Percentiles rank a stretch among this genome's conserved stretches.
Evolutionary conservation across 2,888 invertebrate species (phyloP).

Genomic region (Phytoseiulus persimilis): DNA sequence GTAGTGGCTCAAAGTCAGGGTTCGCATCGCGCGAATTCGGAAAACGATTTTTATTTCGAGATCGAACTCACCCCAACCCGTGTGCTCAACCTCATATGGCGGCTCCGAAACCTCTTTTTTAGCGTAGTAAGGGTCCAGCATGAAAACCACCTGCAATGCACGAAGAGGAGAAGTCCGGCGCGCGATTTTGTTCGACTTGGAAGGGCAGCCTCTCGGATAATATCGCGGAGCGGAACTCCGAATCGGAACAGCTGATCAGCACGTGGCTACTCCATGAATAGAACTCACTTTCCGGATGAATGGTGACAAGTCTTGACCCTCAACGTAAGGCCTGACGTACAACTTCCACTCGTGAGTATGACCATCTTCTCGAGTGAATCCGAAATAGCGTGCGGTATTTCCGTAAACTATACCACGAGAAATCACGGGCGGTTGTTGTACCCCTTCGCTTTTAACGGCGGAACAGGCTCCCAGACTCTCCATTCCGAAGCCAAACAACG

Average conservation of each 20-base stretch:
- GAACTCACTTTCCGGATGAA: slow-evolving; percentile 35
- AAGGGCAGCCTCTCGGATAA: too few species aligned
- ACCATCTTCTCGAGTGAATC: slow-evolving; percentile 90
- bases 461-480: background rate
- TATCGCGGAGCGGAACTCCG: too few species aligned
- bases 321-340: slow-evolving; percentile 79
- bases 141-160: background rate
- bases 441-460: background rate
- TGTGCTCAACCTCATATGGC: slow-evolving; percentile 93
- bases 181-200: too few species aligned
- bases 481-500: background rate
- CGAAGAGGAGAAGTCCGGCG: background rate
- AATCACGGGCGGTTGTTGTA: background rate
- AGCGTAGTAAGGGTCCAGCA: slow-evolving; percentile 32
- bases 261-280: too few species aligned
- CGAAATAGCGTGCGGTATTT: slow-evolving; percentile 87
- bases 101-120: slow-evolving; percentile 73
- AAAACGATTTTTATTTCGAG: slow-evolving; percentile 95
- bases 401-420: slow-evolving; percentile 69
- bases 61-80: slow-evolving; percentile 99
- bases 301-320: slow-evolving; percentile 48
- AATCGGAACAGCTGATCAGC: too few species aligned
- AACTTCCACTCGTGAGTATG: slow-evolving; percentile 99
- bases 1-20: slow-evolving; percentile 25
- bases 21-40: slow-evolving; percentile 63